Evolutionary conservation across 2,888 invertebrate genomes (phyloP), one percentile per base, ranked within the genome.

Genomic region (Anoncus sp.): DNA sequence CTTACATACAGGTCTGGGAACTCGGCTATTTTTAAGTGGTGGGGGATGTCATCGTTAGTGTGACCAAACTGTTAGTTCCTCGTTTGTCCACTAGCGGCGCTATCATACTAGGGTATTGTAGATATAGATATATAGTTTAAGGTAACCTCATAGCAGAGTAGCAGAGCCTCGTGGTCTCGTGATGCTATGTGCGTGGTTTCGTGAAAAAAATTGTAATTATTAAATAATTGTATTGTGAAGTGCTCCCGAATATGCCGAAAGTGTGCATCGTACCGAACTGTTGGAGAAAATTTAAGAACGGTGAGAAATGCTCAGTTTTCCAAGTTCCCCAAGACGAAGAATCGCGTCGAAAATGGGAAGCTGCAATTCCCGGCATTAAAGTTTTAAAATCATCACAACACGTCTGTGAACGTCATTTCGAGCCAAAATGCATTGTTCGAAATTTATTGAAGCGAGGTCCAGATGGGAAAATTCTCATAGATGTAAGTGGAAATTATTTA

Each of bases 381-480:
- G 35, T 18, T 27, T 18, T 57, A 12, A 57, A 57, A 18, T 3
- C 18, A 9, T 18, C 57, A 31, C 35, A 57, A 57, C 57, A 57
- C 38, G 57, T 57, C 20, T 57, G 57, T 31, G 38, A 57, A 57
- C 57, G 38, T 57, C 57, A 57, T 57, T 57, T 57, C 18, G 57
- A 57, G 35, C 20, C 57, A 18, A 27, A 18, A 38, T 35, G 35
- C 6, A 57, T 57, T 18, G 57, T 38, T 14, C 53, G 53, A 27
- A 53, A 53, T 5, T 53, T 53, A 27, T 14, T n/a, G 27, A 53
- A 53, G 16, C 53, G 53, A 53, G 53, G 24, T 5, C 53, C 53
- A 27, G 24, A 27, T 53, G 27, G 53, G 27, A 22, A 53, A 53
- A 53, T 53, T 27, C 53, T 53, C 7, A 53, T 53, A 27, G 53